These are phyloP conservation scores for Hippopotamyrus pictus DNA, from an alignment of 2,797 vertebrate genomes.

Conservation along the genomic window DNA sequence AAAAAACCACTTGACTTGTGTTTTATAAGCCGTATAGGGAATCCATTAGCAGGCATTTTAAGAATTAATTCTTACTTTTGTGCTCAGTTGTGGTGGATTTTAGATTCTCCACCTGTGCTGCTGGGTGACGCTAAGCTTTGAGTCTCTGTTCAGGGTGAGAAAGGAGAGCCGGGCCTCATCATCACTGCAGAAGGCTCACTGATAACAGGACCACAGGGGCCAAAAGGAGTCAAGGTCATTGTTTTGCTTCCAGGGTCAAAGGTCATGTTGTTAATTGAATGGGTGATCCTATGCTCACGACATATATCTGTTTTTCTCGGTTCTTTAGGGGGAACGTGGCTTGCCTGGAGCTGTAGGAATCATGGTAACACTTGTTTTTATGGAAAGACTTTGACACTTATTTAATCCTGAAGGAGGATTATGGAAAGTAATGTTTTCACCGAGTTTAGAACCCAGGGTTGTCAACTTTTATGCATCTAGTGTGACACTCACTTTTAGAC, in stretches of 20 bases:
- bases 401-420: background rate
- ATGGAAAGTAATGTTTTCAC: background rate
- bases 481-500: background rate
- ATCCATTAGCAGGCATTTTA: background rate
- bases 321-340: constrained; percentile 72
- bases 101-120: constrained; percentile 27
- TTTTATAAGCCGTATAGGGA: background rate
- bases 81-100: constrained; percentile 17
- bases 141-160: constrained; percentile 73
- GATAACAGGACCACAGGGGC: constrained; percentile 54
- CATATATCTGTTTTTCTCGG: background rate
- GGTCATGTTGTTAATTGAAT: background rate
- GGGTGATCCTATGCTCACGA: background rate
- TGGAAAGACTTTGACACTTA: background rate
- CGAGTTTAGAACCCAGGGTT: background rate
- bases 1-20: background rate
- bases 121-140: constrained; percentile 26
- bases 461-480: background rate
- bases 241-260: background rate
- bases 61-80: constrained; percentile 32
- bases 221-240: constrained; percentile 70
- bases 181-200: constrained; percentile 61
- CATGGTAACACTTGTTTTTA: constrained; percentile 43
- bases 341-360: constrained; percentile 55
- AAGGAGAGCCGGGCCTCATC: constrained; percentile 73